Base-by-base conservation (phyloP, 2,888 invertebrate species). In the Allophyes oxyacanthae region DNA sequence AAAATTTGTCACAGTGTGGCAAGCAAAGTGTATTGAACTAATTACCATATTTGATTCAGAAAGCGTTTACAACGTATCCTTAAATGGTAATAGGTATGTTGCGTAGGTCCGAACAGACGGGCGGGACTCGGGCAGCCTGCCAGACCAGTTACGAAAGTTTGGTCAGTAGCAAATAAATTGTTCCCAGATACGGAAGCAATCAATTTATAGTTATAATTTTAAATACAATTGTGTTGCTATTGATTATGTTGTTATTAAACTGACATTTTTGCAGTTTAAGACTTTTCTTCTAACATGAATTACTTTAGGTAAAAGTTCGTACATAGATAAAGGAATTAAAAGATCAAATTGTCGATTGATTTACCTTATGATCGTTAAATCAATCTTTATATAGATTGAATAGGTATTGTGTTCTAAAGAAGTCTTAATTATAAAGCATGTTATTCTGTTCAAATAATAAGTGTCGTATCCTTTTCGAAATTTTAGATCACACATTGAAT, bases 31-130 rank as follows among this genome's bases (percentile, higher is more conserved):
- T 75, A 75, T 72, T 64, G 63, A 75, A 68, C 67, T 72, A 56
- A 81, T 81, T 81, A 77, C 74, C 81, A 82, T 83, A 82, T 75
- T 77, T 51, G 67, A 73, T 56, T 65, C 75, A 53, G 71, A 81
- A 77, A 75, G 70, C 77, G 74, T 68, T 79, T 77, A 73, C 68
- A 74, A 73, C 64, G 48, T 71, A 64, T 77, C 77, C 79, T 67
- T 76, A 75, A 77, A 79, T 73, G 75, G 79, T 52, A 64, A 66
- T 65, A 71, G 64, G 67, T 55, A 72, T 58, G 72, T 81, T 81
- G 79, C 79, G 79, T 73, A 79, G 74, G 67, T 46, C 46, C 51
- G n/a, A 49, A 45, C 75, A 81, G 75, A 80, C 83, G 79, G 75
- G 81, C 85, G 84, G 68, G 20, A 20, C 20, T 4, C 20, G 20